Base-by-base conservation (phyloP, 2,113 vertebrate genomes). In the Forbesichthys papilliferus region DNA sequence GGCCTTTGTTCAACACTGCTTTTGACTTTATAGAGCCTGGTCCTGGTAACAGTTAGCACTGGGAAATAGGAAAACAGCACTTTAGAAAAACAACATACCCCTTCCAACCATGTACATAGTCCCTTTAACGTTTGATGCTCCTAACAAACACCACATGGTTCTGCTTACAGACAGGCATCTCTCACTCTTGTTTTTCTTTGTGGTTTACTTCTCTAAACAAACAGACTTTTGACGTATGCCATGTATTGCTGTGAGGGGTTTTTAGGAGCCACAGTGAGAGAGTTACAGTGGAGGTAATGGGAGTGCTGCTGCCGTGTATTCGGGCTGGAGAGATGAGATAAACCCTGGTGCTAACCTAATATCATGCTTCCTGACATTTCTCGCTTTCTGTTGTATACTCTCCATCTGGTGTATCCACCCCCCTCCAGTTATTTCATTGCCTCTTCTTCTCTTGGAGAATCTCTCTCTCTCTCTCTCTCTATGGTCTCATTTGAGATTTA, bases 301-400 rank as follows among this genome's bases (percentile, higher is more conserved):
- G 64, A 77, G 58, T 18, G 47, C 48, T 47, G 73, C 71, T 62
- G 66, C 71, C 51, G 68, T 84, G 47, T 20, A 18, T 64, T 74
- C 72, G 33, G 64, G 82, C 82, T 81, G 84, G 79, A 80, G 47
- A 77, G 73, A 81, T 81, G 76, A 79, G 82, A 85, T 84, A 75
- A 80, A 57, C 56, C 56, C 66, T 51, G 63, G 60, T 62, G 64
- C 58, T 85, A 88, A 88, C 81, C 69, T 71, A 80, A 88, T 87
- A 79, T 84, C 82, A 86, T 68, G 85, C 84, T 64, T 42, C 75
- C 79, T 66, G 48, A 20, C 55, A 79, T 42, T 42, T 42, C 36
- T 42, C 36, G 4, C 36, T 42, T 42, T 42, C 7, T 42, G 5
- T 27, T 27, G 36, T 42, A 42, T 42, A 42, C 52, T 54, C 0